Conservation (phyloP, 2,113 vertebrate genomes). For the Tringa solitaria region DNA sequence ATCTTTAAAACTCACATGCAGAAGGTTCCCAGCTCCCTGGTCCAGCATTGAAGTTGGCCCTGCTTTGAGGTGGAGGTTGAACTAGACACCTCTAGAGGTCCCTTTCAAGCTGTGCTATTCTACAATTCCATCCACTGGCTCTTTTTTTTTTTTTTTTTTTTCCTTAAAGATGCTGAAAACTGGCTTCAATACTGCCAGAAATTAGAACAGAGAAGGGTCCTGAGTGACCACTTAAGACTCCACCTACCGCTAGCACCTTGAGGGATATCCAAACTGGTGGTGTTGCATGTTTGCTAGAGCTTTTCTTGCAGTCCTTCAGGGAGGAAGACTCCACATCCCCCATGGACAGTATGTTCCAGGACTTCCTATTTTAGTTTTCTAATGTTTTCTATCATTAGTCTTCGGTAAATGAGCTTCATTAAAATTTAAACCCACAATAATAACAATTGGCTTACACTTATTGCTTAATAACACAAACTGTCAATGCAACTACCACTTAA, state of each 20-base stretch:
- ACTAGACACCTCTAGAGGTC: background rate
- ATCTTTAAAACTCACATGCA: rapidly evolving
- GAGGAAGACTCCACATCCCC: background rate
- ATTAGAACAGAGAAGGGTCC: background rate
- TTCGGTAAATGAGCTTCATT: background rate
- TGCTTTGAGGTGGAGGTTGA: background rate
- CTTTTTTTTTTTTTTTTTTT: background rate
- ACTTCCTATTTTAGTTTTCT: background rate
- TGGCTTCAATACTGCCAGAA: background rate
- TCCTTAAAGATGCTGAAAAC: background rate
- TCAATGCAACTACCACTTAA: background rate
- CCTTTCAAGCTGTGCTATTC: background rate
- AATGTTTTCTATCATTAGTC: background rate
- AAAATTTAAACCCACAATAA: background rate
- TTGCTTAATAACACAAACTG: background rate
- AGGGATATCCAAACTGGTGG: background rate
- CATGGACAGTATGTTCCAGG: background rate
- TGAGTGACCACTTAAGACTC: background rate
- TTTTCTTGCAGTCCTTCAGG: background rate
- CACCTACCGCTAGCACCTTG: background rate
- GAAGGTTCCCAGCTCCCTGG: rapidly evolving
- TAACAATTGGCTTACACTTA: background rate
- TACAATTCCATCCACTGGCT: background rate
- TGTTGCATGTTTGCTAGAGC: background rate
- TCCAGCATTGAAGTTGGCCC: background rate